Evolutionary conservation across 2,888 invertebrate genomes (phyloP).

Genomic region (Cerceris ruficornis): DNA sequence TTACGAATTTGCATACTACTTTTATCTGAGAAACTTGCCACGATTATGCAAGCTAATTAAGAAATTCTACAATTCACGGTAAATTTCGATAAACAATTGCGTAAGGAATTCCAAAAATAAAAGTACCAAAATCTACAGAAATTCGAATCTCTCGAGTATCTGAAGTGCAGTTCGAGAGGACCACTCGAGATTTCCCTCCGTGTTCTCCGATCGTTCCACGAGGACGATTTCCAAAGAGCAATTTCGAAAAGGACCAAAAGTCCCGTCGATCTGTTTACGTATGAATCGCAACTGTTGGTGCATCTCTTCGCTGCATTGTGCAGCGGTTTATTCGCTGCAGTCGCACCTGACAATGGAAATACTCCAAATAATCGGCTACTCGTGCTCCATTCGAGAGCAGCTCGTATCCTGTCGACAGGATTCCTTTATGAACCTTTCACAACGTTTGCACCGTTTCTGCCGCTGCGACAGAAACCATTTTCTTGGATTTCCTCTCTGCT

Average conservation of each 20-base stretch:
- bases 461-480: too few relatives aligned
- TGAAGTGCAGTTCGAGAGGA: neutral
- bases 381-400: constrained; percentile 11
- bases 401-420: neutral
- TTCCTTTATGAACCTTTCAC: neutral
- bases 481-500: too few relatives aligned
- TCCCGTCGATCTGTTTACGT: constrained; percentile 28
- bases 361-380: constrained; percentile 8
- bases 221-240: constrained; percentile 23
- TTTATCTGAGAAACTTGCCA: too few relatives aligned
- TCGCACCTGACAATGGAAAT: constrained; percentile 40
- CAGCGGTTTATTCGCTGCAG: constrained; percentile 24
- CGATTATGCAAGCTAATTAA: too few relatives aligned
- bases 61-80: neutral
- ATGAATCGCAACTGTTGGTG: constrained; percentile 39
- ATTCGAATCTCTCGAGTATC: neutral
- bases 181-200: neutral
- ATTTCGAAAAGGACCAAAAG: constrained; percentile 17
- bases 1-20: too few relatives aligned
- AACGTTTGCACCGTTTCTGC: too few relatives aligned
- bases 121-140: neutral
- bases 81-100: neutral
- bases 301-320: constrained; percentile 32
- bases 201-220: constrained; percentile 24
- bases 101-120: neutral